These are phyloP conservation scores for Lethrus apterus DNA, from an alignment of 1,140 invertebrate species.

Conservation along the genomic window DNA sequence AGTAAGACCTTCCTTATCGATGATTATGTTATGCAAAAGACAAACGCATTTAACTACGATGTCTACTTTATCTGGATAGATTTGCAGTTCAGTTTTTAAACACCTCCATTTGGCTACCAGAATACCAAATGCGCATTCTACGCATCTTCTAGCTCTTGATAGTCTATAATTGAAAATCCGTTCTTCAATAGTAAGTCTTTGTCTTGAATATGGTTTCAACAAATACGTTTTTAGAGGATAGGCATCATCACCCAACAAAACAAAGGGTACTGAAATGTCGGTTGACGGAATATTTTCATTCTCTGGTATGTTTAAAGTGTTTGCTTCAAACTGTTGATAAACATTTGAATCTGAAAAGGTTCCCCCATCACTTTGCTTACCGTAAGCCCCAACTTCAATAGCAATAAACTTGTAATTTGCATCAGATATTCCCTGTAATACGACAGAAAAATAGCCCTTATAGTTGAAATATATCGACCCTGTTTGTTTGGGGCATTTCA, in stretches of 20 bases:
- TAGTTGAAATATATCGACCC: constrained; percentile 23
- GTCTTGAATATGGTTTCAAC: no score
- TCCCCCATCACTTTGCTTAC: constrained; percentile 15
- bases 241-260: constrained; percentile 36
- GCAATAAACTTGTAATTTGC: constrained; percentile 34
- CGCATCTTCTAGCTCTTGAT: neutral
- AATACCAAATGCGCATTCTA: neutral
- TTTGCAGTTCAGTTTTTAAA: constrained; percentile 11
- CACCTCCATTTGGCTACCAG: neutral
- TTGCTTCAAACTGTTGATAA: constrained; percentile 6
- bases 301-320: constrained; percentile 12
- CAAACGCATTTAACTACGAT: constrained; percentile 1
- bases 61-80: constrained; percentile 3
- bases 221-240: no score
- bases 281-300: constrained; percentile 15
- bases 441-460: constrained; percentile 37
- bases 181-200: constrained; percentile 15
- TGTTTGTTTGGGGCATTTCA: constrained; percentile 19
- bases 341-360: constrained; percentile 5
- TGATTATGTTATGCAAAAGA: constrained; percentile 6
- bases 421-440: constrained; percentile 33
- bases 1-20: neutral
- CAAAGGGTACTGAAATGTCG: constrained; percentile 19
- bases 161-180: no score
- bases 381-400: constrained; percentile 22